Evolutionary conservation across 2,888 invertebrate species (phyloP), one percentile per base, ranked within the genome.

Genomic region (Hylaea fasciaria): DNA sequence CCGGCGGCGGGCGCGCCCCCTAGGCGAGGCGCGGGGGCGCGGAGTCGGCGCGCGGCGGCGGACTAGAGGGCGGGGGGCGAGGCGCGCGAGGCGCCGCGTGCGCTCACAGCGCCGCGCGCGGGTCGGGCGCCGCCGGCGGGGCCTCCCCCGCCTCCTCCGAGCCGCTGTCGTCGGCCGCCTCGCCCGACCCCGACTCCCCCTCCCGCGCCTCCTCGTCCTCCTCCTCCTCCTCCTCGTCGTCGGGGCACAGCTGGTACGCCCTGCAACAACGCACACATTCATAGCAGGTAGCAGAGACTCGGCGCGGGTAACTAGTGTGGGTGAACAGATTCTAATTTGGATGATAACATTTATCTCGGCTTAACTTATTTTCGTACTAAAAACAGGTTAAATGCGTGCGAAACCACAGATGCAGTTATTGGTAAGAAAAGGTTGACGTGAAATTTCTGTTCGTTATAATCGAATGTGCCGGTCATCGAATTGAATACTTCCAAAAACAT

Each of bases 221-320:
- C 61, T 91, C 91, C 57, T 91, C 91, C 49, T 92, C 92, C n/a
- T 91, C 91, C 41, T 91, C 91, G 57, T 90, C 91, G 53, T 91
- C 91, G 0, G 92, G 91, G 62, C 92, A 92, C 45, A 92, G 76
- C 71, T 92, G 92, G 68, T 91, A 92, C 22, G 92, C 92, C 66
- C 92, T 92, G 71, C 3, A 28, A 12, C 7, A 28, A 47, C 12
- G 45, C 13, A 49, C 37, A 22, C 41, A 32, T 14, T 12, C 10
- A 47, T 12, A 48, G 8, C 14, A 39, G n/a, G n/a, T n/a, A n/a
- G n/a, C n/a, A n/a, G n/a, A n/a, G n/a, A n/a, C n/a, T n/a, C n/a
- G n/a, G n/a, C n/a, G n/a, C n/a, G n/a, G n/a, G n/a, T n/a, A n/a
- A 39, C n/a, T n/a, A n/a, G n/a, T n/a, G 12, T 39, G n/a, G 39